These are phyloP conservation scores for Teinopalpus imperialis DNA, from an alignment of 2,888 invertebrate species.

Conservation along the genomic window DNA sequence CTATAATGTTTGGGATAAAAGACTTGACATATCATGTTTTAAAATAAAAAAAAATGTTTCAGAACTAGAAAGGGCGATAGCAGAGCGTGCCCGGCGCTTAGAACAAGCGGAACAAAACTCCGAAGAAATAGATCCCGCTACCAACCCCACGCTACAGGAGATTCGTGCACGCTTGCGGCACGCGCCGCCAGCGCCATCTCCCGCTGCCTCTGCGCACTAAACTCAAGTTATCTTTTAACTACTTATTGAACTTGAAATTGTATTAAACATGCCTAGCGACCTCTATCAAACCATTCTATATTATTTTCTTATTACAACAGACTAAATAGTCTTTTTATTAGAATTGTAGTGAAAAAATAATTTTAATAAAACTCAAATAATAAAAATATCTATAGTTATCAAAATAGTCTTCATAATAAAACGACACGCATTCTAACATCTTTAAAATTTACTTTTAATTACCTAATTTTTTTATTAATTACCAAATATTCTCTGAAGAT, in stretches of 20 bases:
- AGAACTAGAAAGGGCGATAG: conserved; percentile 84
- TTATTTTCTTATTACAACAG: conserved; percentile 5
- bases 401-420: conserved; percentile 6
- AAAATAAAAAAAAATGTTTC: conserved; percentile 29
- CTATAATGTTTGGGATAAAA: too few species aligned
- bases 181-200: conserved; percentile 47
- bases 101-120: conserved; percentile 66
- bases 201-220: conserved; percentile 64
- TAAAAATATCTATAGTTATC: conserved; percentile 3
- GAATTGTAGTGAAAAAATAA: conserved; percentile 14
- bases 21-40: too few species aligned
- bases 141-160: conserved; percentile 68
- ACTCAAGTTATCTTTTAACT: background rate
- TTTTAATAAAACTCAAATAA: conserved; percentile 5
- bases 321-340: background rate
- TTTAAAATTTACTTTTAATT: too few species aligned
- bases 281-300: conserved; percentile 9
- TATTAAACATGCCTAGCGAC: conserved; percentile 17
- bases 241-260: background rate
- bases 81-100: conserved; percentile 81
- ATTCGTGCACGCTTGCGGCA: conserved; percentile 72
- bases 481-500: conserved; percentile 8
- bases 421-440: too few species aligned
- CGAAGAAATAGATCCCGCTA: conserved; percentile 58
- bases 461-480: conserved; percentile 4